Evolutionary conservation across 2,888 invertebrate genomes (phyloP), one percentile per base, ranked within the genome.

Genomic region (Mesorhabditis belari): DNA sequence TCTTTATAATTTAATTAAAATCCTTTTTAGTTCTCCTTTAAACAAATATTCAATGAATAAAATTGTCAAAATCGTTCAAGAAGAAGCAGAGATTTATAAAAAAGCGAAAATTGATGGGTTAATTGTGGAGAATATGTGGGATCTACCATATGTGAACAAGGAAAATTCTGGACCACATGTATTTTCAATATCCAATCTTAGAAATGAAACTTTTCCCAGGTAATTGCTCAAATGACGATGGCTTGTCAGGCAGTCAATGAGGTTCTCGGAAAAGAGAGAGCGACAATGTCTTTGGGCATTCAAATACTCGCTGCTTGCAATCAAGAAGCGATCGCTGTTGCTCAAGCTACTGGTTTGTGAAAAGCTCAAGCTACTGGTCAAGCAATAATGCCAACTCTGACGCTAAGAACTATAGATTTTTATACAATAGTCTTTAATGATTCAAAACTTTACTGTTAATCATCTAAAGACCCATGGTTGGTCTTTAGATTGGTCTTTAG

Each of bases 261-360:
- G 19, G 12, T 57, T 23, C 29, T 71, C 9, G 24, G 64, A 19
- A 60, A 60, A 28, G 27, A 35, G 35, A 54, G 72, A 49, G 29
- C 60, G 54, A 51, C 69, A 44, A 27, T 79, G 23, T 80, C 83
- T 5, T 74, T 83, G 3, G 84, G 84, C 19, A 76, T 84, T 3
- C 81, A 88, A 85, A 85, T 90, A 61, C 83, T 91, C 59, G 88
- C 90, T n/a, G 87, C 87, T 52, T 88, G 87, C 12, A 90, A 90
- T 80, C 84, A 83, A 65, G 87, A 89, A 81, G 90, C 90, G 0
- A 64, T 91, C 53, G 88, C 90, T 5, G 86, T 90, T 2, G 89
- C 89, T 0, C 86, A 87, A 75, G 87, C 88, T 24, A 85, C 87
- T 60, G 84, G 86, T 83, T 17, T 27, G 24, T 26, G 5, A n/a